Percentiles rank a stretch among this genome's conserved stretches.
Evolutionary conservation across 2,888 invertebrate genomes (phyloP).

Genomic region (Lordiphosa andalusiaca): DNA sequence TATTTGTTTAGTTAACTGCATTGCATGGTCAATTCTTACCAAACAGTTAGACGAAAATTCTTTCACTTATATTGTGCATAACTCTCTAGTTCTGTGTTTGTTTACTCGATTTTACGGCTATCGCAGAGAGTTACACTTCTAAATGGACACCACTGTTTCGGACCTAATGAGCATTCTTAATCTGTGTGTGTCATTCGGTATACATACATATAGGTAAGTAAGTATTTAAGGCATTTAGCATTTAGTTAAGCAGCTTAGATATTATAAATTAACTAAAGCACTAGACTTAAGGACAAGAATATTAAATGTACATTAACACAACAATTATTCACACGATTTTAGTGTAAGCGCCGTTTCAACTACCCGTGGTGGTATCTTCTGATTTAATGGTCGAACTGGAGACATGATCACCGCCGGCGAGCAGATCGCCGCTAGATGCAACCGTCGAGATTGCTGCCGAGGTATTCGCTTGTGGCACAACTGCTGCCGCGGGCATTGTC

Average conservation of each 20-base stretch:
- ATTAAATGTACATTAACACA: conserved; percentile 22
- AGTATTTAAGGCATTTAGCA: conserved; percentile 2
- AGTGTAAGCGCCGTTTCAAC: conserved; percentile 44
- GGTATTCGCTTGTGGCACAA: conserved; percentile 27
- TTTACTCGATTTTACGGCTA: too few species aligned
- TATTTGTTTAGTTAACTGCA: conserved; percentile 42
- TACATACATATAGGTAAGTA: conserved; percentile 5
- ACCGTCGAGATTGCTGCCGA: conserved; percentile 26
- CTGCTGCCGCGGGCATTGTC: conserved; percentile 9
- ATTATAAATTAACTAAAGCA: conserved; percentile 43
- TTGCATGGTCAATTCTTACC: neutral
- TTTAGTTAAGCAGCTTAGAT: conserved; percentile 40
- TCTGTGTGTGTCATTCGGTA: conserved; percentile 27
- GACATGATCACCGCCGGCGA: conserved; percentile 43
- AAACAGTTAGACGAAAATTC: too few species aligned
- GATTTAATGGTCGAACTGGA: conserved; percentile 53
- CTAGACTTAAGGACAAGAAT: conserved; percentile 32
- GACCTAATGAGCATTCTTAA: conserved; percentile 61
- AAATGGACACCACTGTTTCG: conserved; percentile 37
- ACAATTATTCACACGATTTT: conserved; percentile 19
- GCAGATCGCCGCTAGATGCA: conserved; percentile 55
- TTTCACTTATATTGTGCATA: too few species aligned
- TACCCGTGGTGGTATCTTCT: conserved; percentile 48
- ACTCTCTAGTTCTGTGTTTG: too few species aligned
- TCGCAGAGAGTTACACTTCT: neutral